Evolutionary conservation across 2,888 invertebrate genomes (phyloP), one percentile per base, ranked within the genome.

Genomic region (Drosophila demipolita): DNA sequence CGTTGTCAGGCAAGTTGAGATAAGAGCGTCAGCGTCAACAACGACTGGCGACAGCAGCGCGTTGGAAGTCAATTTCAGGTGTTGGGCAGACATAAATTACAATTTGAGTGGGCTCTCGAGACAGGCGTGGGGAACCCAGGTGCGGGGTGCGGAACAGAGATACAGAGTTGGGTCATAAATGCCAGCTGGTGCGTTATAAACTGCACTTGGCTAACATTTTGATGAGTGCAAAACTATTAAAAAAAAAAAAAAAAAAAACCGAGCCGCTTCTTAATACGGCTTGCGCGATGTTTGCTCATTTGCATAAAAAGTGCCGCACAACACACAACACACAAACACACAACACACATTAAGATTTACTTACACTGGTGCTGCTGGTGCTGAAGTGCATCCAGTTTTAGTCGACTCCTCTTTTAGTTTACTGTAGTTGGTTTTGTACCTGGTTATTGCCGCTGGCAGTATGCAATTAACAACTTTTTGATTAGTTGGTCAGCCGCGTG

Each of bases 11-110:
- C 35, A 58, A 42, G 71, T 48, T 74, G 63, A 74, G 78, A 78
- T 78, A 78, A 71, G 40, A 77, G 49, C 55, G 36, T 38, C 48
- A 33, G n/a, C 53, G 57, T 40, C 42, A 38, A 32, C 33, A 33
- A 12, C 26, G 20, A 45, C 42, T 26, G 26, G 26, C 53, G 61
- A 48, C 50, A 23, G 38, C 73, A 72, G 64, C 77, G 66, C 77
- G 86, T 82, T 78, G 83, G 88, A 68, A 86, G 85, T 88, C 88
- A 80, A 86, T 86, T 86, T 82, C 79, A 85, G 75, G 82, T 88
- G 86, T 77, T 75, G 77, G 61, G 26, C 63, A 72, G 60, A 82
- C 88, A 85, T 85, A 88, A 85, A 85, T 85, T 80, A 86, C 85
- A 80, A 78, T 83, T 86, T 86, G 73, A 83, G 73, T 86, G 77